Evolutionary conservation across 2,113 vertebrate genomes (phyloP).

Genomic region (Salminus brasiliensis): DNA sequence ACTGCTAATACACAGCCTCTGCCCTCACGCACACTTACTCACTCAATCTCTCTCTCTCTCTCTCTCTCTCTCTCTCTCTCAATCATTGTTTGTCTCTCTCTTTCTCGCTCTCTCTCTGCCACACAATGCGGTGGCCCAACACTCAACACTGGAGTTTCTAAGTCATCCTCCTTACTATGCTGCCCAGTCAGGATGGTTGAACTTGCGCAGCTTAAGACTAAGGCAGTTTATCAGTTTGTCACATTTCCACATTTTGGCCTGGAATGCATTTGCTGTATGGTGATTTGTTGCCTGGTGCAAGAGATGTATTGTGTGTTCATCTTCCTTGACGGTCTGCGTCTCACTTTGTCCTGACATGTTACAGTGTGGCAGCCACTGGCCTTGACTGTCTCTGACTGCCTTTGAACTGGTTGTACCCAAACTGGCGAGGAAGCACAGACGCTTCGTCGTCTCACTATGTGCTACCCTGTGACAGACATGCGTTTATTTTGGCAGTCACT

Average conservation of each 20-base stretch:
- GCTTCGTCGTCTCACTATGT: too few relatives aligned
- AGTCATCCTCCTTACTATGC: neutral
- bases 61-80: slow-evolving; percentile 2
- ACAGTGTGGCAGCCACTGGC: slow-evolving; percentile 1
- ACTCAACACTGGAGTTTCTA: neutral
- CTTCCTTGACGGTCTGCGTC: neutral
- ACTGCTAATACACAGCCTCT: slow-evolving; percentile 43
- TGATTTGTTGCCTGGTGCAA: neutral
- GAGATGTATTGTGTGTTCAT: slow-evolving; percentile 23
- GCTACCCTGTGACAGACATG: neutral
- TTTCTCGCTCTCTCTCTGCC: neutral
- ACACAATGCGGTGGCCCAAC: neutral
- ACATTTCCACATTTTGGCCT: neutral
- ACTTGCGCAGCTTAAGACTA: slow-evolving; percentile 1
- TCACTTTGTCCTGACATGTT: slow-evolving; percentile 15
- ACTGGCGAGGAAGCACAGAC: neutral
- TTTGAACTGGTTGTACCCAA: neutral
- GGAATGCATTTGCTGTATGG: neutral
- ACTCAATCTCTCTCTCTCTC: neutral
- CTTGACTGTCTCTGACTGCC: neutral
- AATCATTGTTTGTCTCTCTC: too few relatives aligned
- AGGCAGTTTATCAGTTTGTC: neutral
- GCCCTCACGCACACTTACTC: slow-evolving; percentile 20
- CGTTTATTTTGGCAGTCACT: neutral
- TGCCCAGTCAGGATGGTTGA: neutral